Base-by-base conservation (phyloP, 2,888 invertebrate genomes). In the Ophioninae sp. region DNA sequence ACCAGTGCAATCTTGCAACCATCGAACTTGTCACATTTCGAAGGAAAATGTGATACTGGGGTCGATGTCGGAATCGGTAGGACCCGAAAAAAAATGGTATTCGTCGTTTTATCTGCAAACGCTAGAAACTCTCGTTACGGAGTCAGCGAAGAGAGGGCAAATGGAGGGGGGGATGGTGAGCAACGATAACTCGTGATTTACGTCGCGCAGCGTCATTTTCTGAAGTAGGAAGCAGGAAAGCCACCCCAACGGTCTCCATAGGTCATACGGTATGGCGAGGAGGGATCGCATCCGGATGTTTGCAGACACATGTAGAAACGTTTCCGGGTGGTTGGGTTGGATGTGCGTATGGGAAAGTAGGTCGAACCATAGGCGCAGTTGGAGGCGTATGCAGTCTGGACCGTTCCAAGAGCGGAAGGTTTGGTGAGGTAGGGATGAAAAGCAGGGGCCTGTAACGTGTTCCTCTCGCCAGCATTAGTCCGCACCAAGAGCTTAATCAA, bases 401-500 rank as follows among this genome's bases (percentile, higher is more conserved):
- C 59, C 77, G 23, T 10, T 2, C 13, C n/a, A 8, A 8, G 23
- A 10, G n/a, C 5, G 69, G 67, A 51, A 30, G 30, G 30, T 30
- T 30, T 30, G 30, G 30, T 30, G 30, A 3, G 30, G 3, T 1
- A 30, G 30, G 30, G 30, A 30, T 30, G 51, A 6, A 51, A 51
- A 17, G 51, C 51, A 51, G 6, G 30, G 56, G 22, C 22, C 30
- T 83, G 81, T 84, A 86, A 87, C 82, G 83, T 59, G 72, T 84
- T 81, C 76, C 87, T 83, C 86, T 84, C 84, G 67, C 64, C 78
- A 79, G 80, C 79, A 87, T 86, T 86, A 86, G 77, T 75, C 74
- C 69, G 78, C 80, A 79, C 79, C 82, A 84, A 79, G 41, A 81
- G 82, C 85, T 85, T 85, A 87, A 87, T 87, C 86, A 87, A 83